Base-by-base conservation (phyloP, 1,140 invertebrate species). In the Mya arenaria region DNA sequence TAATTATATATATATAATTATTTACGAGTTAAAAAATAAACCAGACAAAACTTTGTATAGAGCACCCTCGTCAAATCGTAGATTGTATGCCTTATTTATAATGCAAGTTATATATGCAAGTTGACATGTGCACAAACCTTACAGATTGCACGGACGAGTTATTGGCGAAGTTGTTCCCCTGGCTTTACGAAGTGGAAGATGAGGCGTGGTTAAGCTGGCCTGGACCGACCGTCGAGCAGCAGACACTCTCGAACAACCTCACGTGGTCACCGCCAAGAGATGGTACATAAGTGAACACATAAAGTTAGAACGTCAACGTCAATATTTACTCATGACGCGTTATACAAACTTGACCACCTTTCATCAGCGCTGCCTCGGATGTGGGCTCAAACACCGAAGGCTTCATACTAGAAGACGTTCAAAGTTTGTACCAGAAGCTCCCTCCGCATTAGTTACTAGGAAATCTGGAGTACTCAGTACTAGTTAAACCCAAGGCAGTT, bases 81-180 rank as follows among this genome's bases (percentile, higher is more conserved):
- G n/a, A n/a, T n/a, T n/a, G n/a, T n/a, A n/a, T n/a, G n/a, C n/a
- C n/a, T n/a, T n/a, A n/a, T n/a, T n/a, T n/a, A n/a, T n/a, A n/a
- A n/a, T n/a, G n/a, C n/a, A n/a, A n/a, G n/a, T n/a, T n/a, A n/a
- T n/a, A n/a, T n/a, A n/a, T n/a, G n/a, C n/a, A n/a, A n/a, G n/a
- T n/a, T n/a, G n/a, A n/a, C n/a, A n/a, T n/a, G n/a, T n/a, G n/a
- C n/a, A n/a, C n/a, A n/a, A n/a, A n/a, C n/a, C n/a, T 81, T 28
- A 32, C 41, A 69, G 66, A 52, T 32, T 69, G 66, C 23, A 52
- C n/a, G 4, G 66, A 69, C 17, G 23, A 69, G n/a, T 34, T 13
- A 13, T 48, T 69, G 55, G 36, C 25, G 23, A 41, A 69, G 25
- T 17, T 69, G 36, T 74, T 74, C 25, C 56, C 71, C 4, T 3